A percentile compares a stretch with the other conserved stretches of the same genome.
These are phyloP conservation scores for Palythoa grandis DNA, from an alignment of 92 coral and sea anemone species.

Conservation along the genomic window DNA sequence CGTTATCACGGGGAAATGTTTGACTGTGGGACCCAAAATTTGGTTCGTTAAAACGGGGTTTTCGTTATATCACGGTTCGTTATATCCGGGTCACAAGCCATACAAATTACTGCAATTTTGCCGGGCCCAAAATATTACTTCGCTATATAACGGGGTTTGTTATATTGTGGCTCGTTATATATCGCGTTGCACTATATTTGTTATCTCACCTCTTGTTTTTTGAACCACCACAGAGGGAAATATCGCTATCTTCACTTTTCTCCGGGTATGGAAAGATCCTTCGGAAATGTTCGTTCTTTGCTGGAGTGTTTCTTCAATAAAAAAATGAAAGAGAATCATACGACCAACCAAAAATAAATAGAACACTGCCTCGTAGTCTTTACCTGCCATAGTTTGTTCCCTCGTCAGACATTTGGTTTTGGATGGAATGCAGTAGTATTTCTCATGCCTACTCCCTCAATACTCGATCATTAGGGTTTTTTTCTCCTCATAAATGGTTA, in stretches of 20 bases:
- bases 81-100: no score
- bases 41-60: no score
- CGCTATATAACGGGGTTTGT: background rate
- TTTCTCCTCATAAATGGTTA: conserved; percentile 29
- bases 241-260: background rate
- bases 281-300: background rate
- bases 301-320: conserved; percentile 20
- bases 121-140: no score
- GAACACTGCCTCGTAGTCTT: background rate
- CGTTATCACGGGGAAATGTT: background rate
- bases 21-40: no score
- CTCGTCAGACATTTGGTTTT: conserved; percentile 41
- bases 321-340: background rate
- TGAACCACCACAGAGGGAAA: background rate
- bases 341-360: background rate
- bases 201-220: conserved; percentile 15
- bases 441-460: conserved; percentile 13
- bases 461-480: background rate
- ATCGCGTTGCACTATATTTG: no score
- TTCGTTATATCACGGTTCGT: no score
- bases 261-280: background rate
- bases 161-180: background rate
- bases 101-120: no score
- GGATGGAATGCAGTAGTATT: background rate
- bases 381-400: conserved; percentile 20